Percentiles rank a stretch among this genome's conserved stretches.
Conservation (phyloP, 2,888 invertebrate genomes). For the Eubasilissa splendida region DNA sequence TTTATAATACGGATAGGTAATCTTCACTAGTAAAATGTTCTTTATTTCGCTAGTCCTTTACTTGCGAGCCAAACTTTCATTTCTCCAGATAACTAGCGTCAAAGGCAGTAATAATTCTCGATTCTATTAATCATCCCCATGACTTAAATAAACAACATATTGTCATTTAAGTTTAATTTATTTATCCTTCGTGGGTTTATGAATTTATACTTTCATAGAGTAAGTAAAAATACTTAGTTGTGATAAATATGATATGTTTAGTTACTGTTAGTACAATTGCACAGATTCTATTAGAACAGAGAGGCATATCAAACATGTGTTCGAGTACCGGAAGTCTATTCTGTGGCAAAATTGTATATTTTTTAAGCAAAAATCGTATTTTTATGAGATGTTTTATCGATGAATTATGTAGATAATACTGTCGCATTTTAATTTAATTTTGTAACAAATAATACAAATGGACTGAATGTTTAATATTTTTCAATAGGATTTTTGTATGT, state of each 20-base stretch:
- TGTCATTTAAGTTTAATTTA: neutral
- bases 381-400: slow-evolving; percentile 5
- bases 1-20: neutral
- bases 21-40: slow-evolving; percentile 7
- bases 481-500: slow-evolving; percentile 6
- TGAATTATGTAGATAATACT: slow-evolving; percentile 10
- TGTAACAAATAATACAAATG: slow-evolving; percentile 19
- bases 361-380: slow-evolving; percentile 1
- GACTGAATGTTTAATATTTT: slow-evolving; percentile 22
- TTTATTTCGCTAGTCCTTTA: slow-evolving; percentile 10
- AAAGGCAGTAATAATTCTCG: too few relatives aligned
- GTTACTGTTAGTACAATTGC: slow-evolving; percentile 34
- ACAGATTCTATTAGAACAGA: slow-evolving; percentile 9
- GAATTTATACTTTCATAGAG: neutral
- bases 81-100: too few relatives aligned
- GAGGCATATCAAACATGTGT: neutral
- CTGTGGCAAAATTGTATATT: slow-evolving; percentile 13
- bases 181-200: neutral
- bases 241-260: slow-evolving; percentile 29
- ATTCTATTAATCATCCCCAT: too few relatives aligned
- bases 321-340: neutral
- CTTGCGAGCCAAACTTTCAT: neutral
- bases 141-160: too few relatives aligned
- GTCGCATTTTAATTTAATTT: slow-evolving; percentile 18
- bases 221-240: slow-evolving; percentile 26